These are phyloP conservation scores for Melieria omissa DNA, from an alignment of 2,888 invertebrate species.

Conservation along the genomic window DNA sequence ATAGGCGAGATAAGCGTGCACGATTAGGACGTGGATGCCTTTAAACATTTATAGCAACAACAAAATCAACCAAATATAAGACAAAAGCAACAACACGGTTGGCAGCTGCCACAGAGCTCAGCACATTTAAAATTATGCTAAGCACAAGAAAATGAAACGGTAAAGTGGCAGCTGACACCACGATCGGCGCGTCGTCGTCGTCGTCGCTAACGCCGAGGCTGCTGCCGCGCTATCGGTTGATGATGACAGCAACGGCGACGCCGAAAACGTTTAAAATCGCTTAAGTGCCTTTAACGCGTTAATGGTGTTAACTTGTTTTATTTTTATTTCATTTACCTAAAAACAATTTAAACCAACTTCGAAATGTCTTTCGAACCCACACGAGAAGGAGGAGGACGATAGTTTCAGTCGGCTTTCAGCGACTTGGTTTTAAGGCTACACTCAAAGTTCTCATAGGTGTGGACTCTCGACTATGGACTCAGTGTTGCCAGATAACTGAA, in stretches of 20 bases:
- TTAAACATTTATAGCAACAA: constrained; percentile 42
- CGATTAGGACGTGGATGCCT: constrained; percentile 46
- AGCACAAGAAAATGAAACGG: constrained; percentile 8
- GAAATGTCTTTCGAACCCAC: constrained; percentile 40
- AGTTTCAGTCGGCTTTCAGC: not conserved
- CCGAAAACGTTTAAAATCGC: constrained; percentile 41
- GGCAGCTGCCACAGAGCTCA: constrained; percentile 6
- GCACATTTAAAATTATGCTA: constrained; percentile 7
- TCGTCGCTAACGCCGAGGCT: no score
- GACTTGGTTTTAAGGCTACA: constrained; percentile 18
- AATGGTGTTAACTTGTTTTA: constrained; percentile 60
- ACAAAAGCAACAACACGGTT: constrained; percentile 29
- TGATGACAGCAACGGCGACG: not conserved
- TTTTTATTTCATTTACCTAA: constrained; percentile 52
- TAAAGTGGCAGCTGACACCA: not conserved
- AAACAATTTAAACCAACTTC: constrained; percentile 59
- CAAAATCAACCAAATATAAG: not conserved
- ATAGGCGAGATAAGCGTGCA: constrained; percentile 38
- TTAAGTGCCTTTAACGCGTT: constrained; percentile 64
- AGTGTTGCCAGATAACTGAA: no score
- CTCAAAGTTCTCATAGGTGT: constrained; percentile 40
- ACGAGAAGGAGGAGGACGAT: no score
- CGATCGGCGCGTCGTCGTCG: no score
- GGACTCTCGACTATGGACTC: constrained; percentile 8
- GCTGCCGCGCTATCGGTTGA: no score